Evolutionary conservation across 2,113 vertebrate genomes (phyloP).

Genomic region (Phyllopteryx taeniolatus): DNA sequence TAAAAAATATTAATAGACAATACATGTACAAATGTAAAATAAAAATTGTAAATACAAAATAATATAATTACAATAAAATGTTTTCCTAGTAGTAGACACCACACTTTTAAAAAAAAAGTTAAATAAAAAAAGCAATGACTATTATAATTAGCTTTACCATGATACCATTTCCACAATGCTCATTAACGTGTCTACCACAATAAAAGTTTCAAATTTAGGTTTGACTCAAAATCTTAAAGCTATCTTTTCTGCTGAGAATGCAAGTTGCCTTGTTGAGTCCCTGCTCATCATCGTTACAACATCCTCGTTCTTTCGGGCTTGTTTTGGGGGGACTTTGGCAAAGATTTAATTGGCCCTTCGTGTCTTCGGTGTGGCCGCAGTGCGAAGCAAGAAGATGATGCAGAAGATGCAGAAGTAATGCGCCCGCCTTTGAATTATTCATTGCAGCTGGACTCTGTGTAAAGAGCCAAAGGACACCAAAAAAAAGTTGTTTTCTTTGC

Average conservation of each 20-base stretch:
- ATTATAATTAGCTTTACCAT: too few species aligned
- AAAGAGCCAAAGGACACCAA: neutral
- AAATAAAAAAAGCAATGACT: too few species aligned
- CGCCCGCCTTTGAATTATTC: neutral
- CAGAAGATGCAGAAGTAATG: neutral
- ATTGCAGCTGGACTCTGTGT: neutral
- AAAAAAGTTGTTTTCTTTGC: neutral
- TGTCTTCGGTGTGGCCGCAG: neutral
- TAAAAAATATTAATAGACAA: too few species aligned
- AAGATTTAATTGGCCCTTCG: neutral
- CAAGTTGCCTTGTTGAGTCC: neutral
- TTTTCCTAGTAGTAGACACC: too few species aligned
- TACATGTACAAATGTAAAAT: too few species aligned
- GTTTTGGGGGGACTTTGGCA: neutral
- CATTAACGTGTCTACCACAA: too few species aligned
- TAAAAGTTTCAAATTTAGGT: neutral
- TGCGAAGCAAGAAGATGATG: neutral
- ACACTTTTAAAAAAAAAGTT: too few species aligned
- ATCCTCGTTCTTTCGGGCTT: neutral
- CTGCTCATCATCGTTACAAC: neutral
- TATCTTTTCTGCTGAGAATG: neutral
- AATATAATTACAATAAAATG: too few species aligned
- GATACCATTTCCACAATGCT: too few species aligned
- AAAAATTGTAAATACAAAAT: too few species aligned
- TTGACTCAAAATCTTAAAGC: neutral